These are phyloP conservation scores for Drosophila koepferae DNA, from an alignment of 2,888 invertebrate species.

Conservation along the genomic window DNA sequence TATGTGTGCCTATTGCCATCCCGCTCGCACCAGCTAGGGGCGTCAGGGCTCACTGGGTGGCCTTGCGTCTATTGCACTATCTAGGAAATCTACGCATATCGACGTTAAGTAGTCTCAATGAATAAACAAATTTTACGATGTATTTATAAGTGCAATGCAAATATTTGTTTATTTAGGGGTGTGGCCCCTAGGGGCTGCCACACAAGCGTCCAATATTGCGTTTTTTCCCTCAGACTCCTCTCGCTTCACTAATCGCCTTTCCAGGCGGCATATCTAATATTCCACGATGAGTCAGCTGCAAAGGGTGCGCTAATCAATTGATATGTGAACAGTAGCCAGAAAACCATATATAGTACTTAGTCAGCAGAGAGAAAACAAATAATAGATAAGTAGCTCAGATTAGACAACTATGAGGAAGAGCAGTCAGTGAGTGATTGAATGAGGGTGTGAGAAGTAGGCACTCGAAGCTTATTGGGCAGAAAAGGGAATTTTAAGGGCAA, in stretches of 20 bases:
- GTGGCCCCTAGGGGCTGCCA: neutral
- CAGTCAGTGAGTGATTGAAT: too few relatives aligned
- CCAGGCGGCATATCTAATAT: constrained; percentile 1
- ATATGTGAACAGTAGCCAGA: constrained; percentile 1
- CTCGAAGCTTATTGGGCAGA: neutral
- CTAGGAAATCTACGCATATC: constrained; percentile 67
- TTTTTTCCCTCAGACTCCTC: neutral
- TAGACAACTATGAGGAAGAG: neutral
- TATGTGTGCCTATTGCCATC: constrained; percentile 8
- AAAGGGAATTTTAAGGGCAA: neutral
- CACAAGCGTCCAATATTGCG: neutral
- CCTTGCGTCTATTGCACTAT: constrained; percentile 40
- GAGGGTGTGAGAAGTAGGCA: neutral
- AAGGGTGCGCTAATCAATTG: constrained; percentile 7
- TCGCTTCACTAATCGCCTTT: neutral
- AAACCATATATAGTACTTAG: constrained; percentile 1
- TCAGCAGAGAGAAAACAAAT: neutral
- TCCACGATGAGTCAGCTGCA: constrained; percentile 17
- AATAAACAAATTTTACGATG: constrained; percentile 71
- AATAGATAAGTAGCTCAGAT: constrained; percentile 4
- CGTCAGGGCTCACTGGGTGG: constrained; percentile 24
- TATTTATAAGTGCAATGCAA: constrained; percentile 64
- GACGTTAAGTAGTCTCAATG: constrained; percentile 67
- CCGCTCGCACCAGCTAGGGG: constrained; percentile 24
- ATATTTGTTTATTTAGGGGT: constrained; percentile 46